These are phyloP conservation scores for Allobates femoralis DNA, from an alignment of 2,797 vertebrate genomes.

Conservation along the genomic window DNA sequence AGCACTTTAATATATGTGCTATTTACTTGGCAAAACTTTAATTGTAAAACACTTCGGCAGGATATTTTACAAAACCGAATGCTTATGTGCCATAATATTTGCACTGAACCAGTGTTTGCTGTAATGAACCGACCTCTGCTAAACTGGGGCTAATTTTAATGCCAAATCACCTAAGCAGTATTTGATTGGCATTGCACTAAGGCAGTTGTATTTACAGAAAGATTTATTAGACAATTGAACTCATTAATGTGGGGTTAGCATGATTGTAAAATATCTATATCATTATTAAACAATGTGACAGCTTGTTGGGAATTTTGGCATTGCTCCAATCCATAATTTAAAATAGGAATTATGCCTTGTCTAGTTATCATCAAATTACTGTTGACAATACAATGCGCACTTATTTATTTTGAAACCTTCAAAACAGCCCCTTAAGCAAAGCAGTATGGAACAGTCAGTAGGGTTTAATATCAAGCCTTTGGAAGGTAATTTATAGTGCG, in stretches of 20 bases:
- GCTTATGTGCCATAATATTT: not conserved
- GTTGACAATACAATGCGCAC: conserved; percentile 3
- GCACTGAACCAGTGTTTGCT: not conserved
- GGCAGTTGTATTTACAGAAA: conserved; percentile 11
- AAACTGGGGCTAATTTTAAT: conserved; percentile 5
- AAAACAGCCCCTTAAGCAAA: not conserved
- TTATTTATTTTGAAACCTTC: not conserved
- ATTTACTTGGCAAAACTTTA: not conserved
- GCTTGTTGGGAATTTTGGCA: not conserved
- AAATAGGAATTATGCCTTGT: conserved; percentile 34
- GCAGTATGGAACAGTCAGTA: conserved; percentile 13
- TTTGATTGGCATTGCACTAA: not conserved
- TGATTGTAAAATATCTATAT: conserved; percentile 22
- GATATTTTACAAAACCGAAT: not conserved
- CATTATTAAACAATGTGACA: conserved; percentile 25
- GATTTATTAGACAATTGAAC: conserved; percentile 30
- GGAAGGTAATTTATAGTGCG: not conserved
- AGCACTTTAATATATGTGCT: too few species aligned
- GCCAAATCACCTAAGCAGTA: not conserved
- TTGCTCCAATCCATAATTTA: conserved; percentile 26
- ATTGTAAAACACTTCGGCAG: not conserved
- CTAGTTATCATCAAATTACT: conserved; percentile 22
- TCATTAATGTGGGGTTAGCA: conserved; percentile 26
- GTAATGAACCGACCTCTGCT: conserved; percentile 2
- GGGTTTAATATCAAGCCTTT: not conserved